Evolutionary conservation across 2,113 vertebrate genomes (phyloP), one percentile per base, ranked within the genome.

Genomic region (Phalacrocorax carbo): DNA sequence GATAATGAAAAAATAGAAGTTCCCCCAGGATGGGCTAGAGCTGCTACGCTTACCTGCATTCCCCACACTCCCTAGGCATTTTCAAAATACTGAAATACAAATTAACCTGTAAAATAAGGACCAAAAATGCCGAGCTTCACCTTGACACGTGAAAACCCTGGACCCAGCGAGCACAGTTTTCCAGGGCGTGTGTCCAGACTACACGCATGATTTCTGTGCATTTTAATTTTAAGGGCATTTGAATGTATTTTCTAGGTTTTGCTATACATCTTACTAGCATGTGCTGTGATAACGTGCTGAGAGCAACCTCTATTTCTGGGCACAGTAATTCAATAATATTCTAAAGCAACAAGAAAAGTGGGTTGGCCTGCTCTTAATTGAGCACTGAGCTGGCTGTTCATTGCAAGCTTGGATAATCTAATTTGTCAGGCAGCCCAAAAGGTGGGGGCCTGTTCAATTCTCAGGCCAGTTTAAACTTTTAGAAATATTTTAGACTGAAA

Each of bases 181-280:
- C 21, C 44, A 58, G 49, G 25, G 5, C 1, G 0, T 9, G 36
- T 44, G 48, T 34, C 30, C 38, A 48, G 44, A 12, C 44, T 13
- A 9, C 26, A 36, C 0, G 0, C 2, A 2, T 0, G 1, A 26
- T 42, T 54, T 82, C 22, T 29, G 22, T 23, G 1, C 11, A 1
- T 21, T 55, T 80, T 8, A 18, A 81, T 81, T 85, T 91, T 68
- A 49, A 70, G 29, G 26, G 3, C 4, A 26, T 69, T 88, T 65
- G 8, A 19, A 12, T 32, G 34, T 44, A 32, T 70, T 69, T 75
- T 46, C 23, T 20, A 26, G 51, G 7, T 49, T 88, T 91, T 87
- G 15, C 13, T 60, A 3, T n/a, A 16, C 14, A 10, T 76, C 40
- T 88, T 71, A 25, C 9, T n/a, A 60, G 8, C 11, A 13, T 10